Percentiles rank a stretch among this genome's conserved stretches.
Evolutionary conservation across 1,140 invertebrate species (phyloP).

Genomic region (Drosophila miranda): DNA sequence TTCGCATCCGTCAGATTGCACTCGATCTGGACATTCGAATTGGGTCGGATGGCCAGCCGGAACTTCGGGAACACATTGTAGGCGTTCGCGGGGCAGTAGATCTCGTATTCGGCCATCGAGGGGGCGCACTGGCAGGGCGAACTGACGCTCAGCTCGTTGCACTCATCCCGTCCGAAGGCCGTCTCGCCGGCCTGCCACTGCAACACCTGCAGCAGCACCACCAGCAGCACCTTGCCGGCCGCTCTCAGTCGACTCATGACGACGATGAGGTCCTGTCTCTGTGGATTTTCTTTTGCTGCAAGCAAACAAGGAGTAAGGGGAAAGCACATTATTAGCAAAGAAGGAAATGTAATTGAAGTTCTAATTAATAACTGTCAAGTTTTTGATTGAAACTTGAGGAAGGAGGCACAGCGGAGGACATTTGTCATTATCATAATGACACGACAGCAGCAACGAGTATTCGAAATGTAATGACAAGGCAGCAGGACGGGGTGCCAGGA

Average conservation of each 20-base stretch:
- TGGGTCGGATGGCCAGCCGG: conserved; percentile 58
- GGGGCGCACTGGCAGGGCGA: conserved; percentile 62
- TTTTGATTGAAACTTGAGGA: conserved; percentile 8
- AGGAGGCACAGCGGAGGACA: not conserved
- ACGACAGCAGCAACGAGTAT: conserved; percentile 14
- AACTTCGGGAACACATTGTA: conserved; percentile 58
- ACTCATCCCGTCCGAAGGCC: conserved; percentile 63
- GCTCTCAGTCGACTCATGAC: conserved; percentile 33
- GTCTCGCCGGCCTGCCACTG: conserved; percentile 35
- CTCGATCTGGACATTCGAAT: conserved; percentile 60
- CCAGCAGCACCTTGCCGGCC: conserved; percentile 31
- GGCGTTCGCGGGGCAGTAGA: conserved; percentile 58
- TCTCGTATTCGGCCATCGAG: conserved; percentile 60
- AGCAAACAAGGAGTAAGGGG: not conserved
- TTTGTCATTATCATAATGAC: conserved; percentile 50
- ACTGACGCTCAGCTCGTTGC: conserved; percentile 53
- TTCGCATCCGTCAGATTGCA: conserved; percentile 57
- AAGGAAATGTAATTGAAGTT: not conserved
- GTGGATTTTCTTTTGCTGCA: not conserved
- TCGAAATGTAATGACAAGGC: conserved; percentile 36
- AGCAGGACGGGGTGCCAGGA: conserved; percentile 9
- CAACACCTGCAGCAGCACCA: conserved; percentile 41
- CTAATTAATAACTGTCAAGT: conserved; percentile 24
- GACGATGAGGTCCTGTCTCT: conserved; percentile 2
- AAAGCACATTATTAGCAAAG: conserved; percentile 4